Percentiles rank a stretch among this genome's conserved stretches.
phyloP scores from a whole-genome alignment of 2,888 invertebrate species.

The Polyploca ridens region DNA sequence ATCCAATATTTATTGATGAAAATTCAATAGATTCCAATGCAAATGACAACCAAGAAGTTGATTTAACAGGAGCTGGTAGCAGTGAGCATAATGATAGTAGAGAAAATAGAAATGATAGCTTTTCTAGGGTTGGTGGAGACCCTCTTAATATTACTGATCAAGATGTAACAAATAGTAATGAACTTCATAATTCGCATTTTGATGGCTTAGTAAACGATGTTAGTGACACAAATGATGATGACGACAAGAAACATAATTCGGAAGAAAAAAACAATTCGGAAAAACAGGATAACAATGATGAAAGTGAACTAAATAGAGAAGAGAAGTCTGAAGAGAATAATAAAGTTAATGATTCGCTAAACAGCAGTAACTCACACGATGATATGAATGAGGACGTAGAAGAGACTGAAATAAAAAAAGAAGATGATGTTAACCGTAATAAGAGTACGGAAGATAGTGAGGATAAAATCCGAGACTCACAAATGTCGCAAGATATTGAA shows the following conservation, averaged over 20 bases:
- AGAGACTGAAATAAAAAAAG: not conserved
- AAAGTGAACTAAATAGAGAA: not conserved
- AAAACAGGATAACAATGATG: slow-evolving; percentile 1
- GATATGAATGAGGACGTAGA: not conserved
- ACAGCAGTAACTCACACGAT: not conserved
- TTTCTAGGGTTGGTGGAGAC: slow-evolving; percentile 24
- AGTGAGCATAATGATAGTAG: slow-evolving; percentile 81
- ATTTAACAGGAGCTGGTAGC: slow-evolving; percentile 66
- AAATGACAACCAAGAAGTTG: slow-evolving; percentile 66
- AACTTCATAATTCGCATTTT: not conserved
- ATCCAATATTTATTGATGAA: slow-evolving; percentile 81
- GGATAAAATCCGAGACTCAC: not conserved
- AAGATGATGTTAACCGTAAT: not conserved
- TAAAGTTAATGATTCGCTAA: not conserved
- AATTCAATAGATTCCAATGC: slow-evolving; percentile 73
- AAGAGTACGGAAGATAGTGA: not conserved
- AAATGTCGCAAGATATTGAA: not conserved
- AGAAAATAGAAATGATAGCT: slow-evolving; percentile 50
- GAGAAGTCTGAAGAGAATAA: not conserved
- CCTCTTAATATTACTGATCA: slow-evolving; percentile 19
- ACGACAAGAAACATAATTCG: not conserved
- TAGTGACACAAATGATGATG: not conserved
- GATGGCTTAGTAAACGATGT: not conserved
- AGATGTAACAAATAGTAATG: not conserved
- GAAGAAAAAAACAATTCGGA: not conserved